Base-by-base conservation (phyloP, 2,888 invertebrate genomes). In the Torymus tubicola region DNA sequence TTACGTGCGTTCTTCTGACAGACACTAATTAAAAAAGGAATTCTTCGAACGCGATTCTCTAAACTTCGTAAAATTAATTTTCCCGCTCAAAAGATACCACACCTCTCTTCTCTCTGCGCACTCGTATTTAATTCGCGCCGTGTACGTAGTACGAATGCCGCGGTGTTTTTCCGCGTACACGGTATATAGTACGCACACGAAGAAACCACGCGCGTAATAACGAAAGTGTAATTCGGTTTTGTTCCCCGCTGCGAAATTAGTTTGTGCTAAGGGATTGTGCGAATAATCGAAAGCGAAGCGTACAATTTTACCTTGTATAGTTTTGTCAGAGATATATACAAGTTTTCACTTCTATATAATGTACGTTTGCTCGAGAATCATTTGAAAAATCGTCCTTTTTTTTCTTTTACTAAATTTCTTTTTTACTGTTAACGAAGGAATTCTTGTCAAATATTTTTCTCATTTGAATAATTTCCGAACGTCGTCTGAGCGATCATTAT, bases 401-500 rank as follows among this genome's bases (percentile, higher is more conserved):
- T n/a, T 16, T 24, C 14, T 16, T 21, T 21, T 21, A 21, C 21
- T 21, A 21, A 21, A 21, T 21, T 21, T 42, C 14, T 18, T 1
- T 52, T n/a, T 21, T 55, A 18, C 2, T 18, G 16, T n/a, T 11
- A 52, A 67, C 12, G 53, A 16, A 10, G 24, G 18, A 50, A 65
- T 76, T 67, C 64, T 80, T 69, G 80, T 73, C 82, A 82, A 84
- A 84, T 84, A 83, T 84, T 84, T 83, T 69, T 82, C 82, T 80
- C 71, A 82, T 85, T 84, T 85, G 82, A 85, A 84, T 85, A 85
- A 84, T 84, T 84, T 24, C 73, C 81, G 67, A 42, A n/a, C 50
- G 42, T 16, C 2, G 2, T 31, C 71, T 70, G 74, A 42, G 42
- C 52, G 58, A 31, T 67, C 78, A 71, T 69, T 69, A 80, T 78